Base-by-base conservation (phyloP, 2,888 invertebrate genomes). In the Drosophila yooni region DNA sequence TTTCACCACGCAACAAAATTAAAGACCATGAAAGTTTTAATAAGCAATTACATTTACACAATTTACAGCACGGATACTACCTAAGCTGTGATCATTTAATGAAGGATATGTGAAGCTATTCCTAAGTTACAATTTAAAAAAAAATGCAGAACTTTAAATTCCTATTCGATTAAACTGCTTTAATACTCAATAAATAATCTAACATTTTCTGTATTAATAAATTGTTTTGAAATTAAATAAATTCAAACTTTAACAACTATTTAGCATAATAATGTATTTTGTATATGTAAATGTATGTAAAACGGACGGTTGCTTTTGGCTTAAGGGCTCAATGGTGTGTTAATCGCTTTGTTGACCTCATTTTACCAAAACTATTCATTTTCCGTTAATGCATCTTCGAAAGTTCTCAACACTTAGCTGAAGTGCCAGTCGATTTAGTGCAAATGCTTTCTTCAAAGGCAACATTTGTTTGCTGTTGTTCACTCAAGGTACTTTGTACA, bases 381-480 rank as follows among this genome's bases (percentile, higher is more conserved):
- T 29, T 10, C 13, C 21, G 0, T 11, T 31, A 57, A 31, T 43
- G 51, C 21, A 29, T 18, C 2, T 61, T 61, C 4, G 3, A 5
- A 27, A 33, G 10, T 33, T 4, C 10, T 15, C 7, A 62, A 8
- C 31, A 43, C 21, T 56, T 15, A 48, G 31, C 27, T 34, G 38
- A 27, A 52, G 29, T 29, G n/a, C 6, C 18, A 50, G 48, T 56
- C 21, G 15, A 48, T 46, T 46, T 15, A 15, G 34, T 56, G 62
- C 4, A 62, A 48, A 46, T 43, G 63, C 50, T 68, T 80, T 67
- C 62, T 40, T 46, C 29, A 21, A 53, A 38, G 56, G 59, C 62
- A 46, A 29, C 40, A 68, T 52, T 80, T 71, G 76, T 65, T 68
- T 64, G 40, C n/a, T 27, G 51, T 74, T 74, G 66, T 69, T 66